Evolutionary conservation across 1,140 invertebrate species (phyloP).

Genomic region (Megalopta genalis): DNA sequence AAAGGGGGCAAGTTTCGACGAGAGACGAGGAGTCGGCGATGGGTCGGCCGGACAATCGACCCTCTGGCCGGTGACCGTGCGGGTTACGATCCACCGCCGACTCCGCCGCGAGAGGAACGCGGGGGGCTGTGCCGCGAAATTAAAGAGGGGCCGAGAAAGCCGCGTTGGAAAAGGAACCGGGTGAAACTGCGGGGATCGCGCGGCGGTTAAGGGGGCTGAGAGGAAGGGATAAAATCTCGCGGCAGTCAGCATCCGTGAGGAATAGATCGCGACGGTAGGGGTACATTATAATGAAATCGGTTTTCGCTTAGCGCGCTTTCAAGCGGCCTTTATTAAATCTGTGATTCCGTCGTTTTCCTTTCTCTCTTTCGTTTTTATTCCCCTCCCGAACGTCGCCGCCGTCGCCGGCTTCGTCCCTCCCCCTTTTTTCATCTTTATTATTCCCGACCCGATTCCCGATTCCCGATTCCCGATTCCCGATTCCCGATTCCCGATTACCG

Average conservation of each 20-base stretch:
- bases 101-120: too few species aligned
- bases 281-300: slow-evolving; percentile 74
- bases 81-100: background rate
- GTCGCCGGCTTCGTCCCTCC: too few species aligned
- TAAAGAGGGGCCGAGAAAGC: slow-evolving; percentile 1
- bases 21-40: background rate
- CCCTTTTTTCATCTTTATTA: slow-evolving; percentile 26
- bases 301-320: slow-evolving; percentile 74
- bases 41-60: slow-evolving; percentile 11
- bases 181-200: background rate
- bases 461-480: too few species aligned
- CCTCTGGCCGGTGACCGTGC: slow-evolving; percentile 1
- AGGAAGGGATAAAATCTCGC: slow-evolving; percentile 30
- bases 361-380: slow-evolving; percentile 24
- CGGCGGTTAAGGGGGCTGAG: background rate
- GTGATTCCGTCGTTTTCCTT: slow-evolving; percentile 64
- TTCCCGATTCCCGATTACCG: background rate
- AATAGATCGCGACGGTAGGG: slow-evolving; percentile 48
- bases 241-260: slow-evolving; percentile 56
- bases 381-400: background rate
- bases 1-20: background rate
- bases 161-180: background rate
- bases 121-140: background rate
- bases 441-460: slow-evolving; percentile 31
- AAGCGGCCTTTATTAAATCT: slow-evolving; percentile 74